These are phyloP conservation scores for Stigmatopora argus DNA, from an alignment of 2,113 vertebrate species.

Conservation along the genomic window DNA sequence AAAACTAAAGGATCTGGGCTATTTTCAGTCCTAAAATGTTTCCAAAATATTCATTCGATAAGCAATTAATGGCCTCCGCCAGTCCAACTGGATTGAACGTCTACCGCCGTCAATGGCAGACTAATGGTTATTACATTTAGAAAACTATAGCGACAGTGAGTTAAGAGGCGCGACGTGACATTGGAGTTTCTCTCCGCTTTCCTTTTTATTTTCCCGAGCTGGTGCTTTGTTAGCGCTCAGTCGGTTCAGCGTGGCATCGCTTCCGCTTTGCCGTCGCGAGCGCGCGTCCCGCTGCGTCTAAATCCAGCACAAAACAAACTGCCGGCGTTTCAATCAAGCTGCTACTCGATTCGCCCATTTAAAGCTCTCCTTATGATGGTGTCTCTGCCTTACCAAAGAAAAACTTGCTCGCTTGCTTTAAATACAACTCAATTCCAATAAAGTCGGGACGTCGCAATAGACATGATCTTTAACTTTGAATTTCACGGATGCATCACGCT, in stretches of 20 bases:
- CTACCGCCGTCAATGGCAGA: too few species aligned
- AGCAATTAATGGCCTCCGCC: too few species aligned
- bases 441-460: background rate
- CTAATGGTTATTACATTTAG: too few species aligned
- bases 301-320: slow-evolving; percentile 37
- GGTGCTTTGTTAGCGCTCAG: slow-evolving; percentile 26
- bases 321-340: slow-evolving; percentile 34
- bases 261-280: slow-evolving; percentile 21
- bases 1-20: too few species aligned
- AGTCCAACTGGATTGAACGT: too few species aligned
- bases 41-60: too few species aligned
- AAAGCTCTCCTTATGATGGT: slow-evolving; percentile 27
- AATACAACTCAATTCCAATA: background rate
- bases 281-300: slow-evolving; percentile 42
- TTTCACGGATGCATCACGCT: too few species aligned
- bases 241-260: slow-evolving; percentile 24
- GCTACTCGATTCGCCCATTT: slow-evolving; percentile 37
- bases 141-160: too few species aligned
- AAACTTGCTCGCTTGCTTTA: background rate
- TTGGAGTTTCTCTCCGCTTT: background rate
- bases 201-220: background rate
- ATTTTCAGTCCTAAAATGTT: too few species aligned
- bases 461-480: background rate
- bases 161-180: background rate
- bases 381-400: too few species aligned